phyloP scores from a whole-genome alignment of 2,888 invertebrate genomes.

The Tryphoninae sp. region DNA sequence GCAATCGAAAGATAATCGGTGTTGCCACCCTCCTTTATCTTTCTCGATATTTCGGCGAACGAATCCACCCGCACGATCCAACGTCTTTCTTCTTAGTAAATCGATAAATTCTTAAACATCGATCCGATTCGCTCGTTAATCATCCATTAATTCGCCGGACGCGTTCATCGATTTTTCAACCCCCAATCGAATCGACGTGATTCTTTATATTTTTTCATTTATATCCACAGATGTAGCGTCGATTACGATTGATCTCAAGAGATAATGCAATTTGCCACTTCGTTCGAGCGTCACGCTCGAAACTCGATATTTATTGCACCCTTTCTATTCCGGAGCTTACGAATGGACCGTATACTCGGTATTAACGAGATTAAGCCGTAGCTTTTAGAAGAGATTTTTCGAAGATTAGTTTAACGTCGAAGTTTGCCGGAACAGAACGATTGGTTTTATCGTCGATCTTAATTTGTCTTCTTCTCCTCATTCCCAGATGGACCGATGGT shows the following conservation, averaged over 20 bases:
- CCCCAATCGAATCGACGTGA: conserved; percentile 1
- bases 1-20: conserved; percentile 46
- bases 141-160: conserved; percentile 22
- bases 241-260: conserved; percentile 49
- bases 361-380: conserved; percentile 60
- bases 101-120: neutral
- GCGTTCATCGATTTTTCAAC: neutral
- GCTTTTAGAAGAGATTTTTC: conserved; percentile 56
- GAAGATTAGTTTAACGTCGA: conserved; percentile 58
- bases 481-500: conserved; percentile 48
- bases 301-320: conserved; percentile 54
- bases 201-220: conserved; percentile 3
- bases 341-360: conserved; percentile 9
- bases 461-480: neutral
- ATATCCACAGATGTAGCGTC: conserved; percentile 39
- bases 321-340: conserved; percentile 32
- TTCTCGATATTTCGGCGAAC: neutral
- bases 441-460: conserved; percentile 28
- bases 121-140: neutral
- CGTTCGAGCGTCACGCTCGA: conserved; percentile 16
- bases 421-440: conserved; percentile 51
- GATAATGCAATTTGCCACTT: conserved; percentile 10
- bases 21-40: conserved; percentile 31
- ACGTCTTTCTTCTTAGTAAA: neutral
- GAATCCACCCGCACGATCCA: neutral